These are phyloP conservation scores for Myzus persicae DNA, from an alignment of 1,140 invertebrate genomes.

Conservation along the genomic window DNA sequence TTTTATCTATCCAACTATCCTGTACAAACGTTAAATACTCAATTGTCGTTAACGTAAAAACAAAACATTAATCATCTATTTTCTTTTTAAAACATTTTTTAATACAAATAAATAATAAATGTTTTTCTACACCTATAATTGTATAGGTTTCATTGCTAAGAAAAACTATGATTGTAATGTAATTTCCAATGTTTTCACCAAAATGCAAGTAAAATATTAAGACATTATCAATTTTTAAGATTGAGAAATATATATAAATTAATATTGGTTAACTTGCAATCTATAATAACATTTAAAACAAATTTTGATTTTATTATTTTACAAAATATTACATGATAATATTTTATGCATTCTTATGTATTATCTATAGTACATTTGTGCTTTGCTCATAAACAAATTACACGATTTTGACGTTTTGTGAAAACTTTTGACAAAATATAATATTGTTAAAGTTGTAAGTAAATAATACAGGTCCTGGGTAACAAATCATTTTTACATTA, in stretches of 20 bases:
- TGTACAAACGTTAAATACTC: not conserved
- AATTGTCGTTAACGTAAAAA: not conserved
- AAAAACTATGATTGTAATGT: too few relatives aligned
- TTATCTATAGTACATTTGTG: not conserved
- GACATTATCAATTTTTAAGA: too few relatives aligned
- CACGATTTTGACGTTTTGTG: not conserved
- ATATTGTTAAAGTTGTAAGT: slow-evolving; percentile 3
- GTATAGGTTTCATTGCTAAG: too few relatives aligned
- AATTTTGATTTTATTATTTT: not conserved
- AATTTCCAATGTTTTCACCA: too few relatives aligned
- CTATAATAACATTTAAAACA: not conserved
- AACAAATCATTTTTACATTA: slow-evolving; percentile 4
- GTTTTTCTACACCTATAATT: too few relatives aligned
- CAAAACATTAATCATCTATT: not conserved
- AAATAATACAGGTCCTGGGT: not conserved
- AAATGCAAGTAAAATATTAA: too few relatives aligned
- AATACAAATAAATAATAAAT: too few relatives aligned
- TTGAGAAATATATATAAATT: too few relatives aligned
- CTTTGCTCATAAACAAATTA: not conserved
- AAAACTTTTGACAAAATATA: slow-evolving; percentile 3
- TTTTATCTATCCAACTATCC: not conserved
- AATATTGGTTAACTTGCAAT: not conserved
- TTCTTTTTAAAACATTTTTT: not conserved
- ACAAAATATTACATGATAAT: too few relatives aligned
- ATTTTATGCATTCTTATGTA: not conserved